phyloP scores from a whole-genome alignment of 2,797 vertebrate species.

The Strix occidentalis region DNA sequence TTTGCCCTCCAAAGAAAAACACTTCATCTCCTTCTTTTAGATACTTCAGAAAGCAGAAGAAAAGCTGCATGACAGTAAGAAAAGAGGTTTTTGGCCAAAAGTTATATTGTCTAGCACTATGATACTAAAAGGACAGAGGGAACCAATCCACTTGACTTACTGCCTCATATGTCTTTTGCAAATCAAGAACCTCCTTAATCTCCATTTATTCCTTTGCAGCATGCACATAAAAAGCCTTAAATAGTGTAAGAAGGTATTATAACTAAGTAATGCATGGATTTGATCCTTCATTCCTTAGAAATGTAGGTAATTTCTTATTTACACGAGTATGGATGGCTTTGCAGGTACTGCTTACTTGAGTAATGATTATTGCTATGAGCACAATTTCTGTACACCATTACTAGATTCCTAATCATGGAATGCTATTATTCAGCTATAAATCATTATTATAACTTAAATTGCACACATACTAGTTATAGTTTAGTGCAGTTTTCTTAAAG shows the following conservation, averaged over 20 bases:
- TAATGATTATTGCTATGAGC: neutral
- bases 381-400: neutral
- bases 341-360: neutral
- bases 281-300: neutral
- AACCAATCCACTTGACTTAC: neutral
- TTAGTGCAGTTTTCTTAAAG: neutral
- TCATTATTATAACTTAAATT: neutral
- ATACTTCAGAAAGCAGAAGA: neutral
- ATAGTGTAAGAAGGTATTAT: neutral
- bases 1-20: neutral
- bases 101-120: neutral
- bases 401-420: neutral
- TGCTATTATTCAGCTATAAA: neutral
- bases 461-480: neutral
- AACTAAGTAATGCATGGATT: neutral
- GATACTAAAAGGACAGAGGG: neutral
- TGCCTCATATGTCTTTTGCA: neutral
- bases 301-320: neutral
- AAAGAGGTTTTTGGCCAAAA: neutral
- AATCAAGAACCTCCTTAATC: neutral
- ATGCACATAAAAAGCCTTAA: neutral
- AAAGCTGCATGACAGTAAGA: neutral
- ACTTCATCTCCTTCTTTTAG: neutral
- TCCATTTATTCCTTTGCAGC: neutral
- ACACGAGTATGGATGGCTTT: neutral